These are phyloP conservation scores for Stomorhina lunata DNA, from an alignment of 2,888 invertebrate genomes.

Conservation along the genomic window DNA sequence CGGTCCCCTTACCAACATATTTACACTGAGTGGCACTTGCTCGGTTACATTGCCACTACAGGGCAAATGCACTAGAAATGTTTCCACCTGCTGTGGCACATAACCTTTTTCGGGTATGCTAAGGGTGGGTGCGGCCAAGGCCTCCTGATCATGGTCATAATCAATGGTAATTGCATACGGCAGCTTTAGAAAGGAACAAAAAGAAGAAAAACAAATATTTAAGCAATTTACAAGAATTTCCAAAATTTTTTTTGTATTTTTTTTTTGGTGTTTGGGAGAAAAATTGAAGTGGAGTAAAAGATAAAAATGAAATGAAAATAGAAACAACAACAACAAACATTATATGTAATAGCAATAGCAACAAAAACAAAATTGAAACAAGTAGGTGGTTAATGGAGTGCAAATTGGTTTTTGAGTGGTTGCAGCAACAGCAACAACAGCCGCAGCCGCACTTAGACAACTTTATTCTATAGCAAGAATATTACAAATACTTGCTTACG, in stretches of 20 bases:
- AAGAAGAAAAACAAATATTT: not conserved
- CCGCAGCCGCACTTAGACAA: conserved; percentile 20
- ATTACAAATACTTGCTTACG: not conserved
- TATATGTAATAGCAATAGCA: not conserved
- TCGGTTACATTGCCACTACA: conserved; percentile 90
- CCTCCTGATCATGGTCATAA: conserved; percentile 84
- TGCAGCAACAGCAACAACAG: conserved; percentile 45
- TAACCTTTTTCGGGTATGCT: conserved; percentile 90
- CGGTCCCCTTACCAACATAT: conserved; percentile 88
- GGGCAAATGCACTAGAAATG: conserved; percentile 89
- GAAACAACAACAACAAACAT: conserved; percentile 17
- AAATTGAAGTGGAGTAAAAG: not conserved
- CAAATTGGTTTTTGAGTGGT: conserved; percentile 70
- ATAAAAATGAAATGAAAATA: conserved; percentile 16
- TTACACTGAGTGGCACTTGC: conserved; percentile 90
- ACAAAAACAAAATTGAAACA: not conserved
- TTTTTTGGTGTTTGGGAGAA: not conserved
- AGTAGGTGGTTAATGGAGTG: conserved; percentile 72
- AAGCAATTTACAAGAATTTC: conserved; percentile 12
- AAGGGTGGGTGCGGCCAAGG: conserved; percentile 89
- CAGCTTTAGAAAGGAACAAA: conserved; percentile 68
- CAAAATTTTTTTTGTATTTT: not conserved
- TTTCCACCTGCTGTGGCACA: conserved; percentile 88
- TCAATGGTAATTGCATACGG: conserved; percentile 81
- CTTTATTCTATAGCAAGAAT: not conserved